These are phyloP conservation scores for Thereva unica DNA, from an alignment of 2,888 invertebrate genomes.

Conservation along the genomic window DNA sequence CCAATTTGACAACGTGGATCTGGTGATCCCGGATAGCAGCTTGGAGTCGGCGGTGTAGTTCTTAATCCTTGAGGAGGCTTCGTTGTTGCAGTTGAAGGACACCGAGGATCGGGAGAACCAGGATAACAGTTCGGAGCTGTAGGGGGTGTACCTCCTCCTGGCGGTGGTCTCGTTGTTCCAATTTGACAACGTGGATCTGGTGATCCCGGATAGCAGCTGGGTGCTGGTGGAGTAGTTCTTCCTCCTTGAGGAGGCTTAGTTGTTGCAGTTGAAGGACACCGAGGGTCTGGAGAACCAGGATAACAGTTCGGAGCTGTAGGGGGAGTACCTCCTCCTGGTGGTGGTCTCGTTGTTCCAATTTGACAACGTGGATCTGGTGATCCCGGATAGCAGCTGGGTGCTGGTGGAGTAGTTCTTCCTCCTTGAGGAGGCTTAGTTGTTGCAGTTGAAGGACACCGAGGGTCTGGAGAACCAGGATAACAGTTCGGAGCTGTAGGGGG, in stretches of 20 bases:
- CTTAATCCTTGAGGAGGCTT: constrained; percentile 25
- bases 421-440: too few species aligned
- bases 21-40: constrained; percentile 50
- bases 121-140: too few species aligned
- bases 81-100: constrained; percentile 33
- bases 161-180: too few species aligned
- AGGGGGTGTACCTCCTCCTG: too few species aligned
- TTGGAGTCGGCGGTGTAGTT: too few species aligned
- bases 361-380: constrained; percentile 15
- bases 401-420: constrained; percentile 43
- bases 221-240: background rate
- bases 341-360: constrained; percentile 30
- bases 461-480: too few species aligned
- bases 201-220: constrained; percentile 32
- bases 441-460: too few species aligned
- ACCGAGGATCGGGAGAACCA: too few species aligned
- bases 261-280: too few species aligned
- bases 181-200: background rate
- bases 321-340: constrained; percentile 9
- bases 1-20: constrained; percentile 48
- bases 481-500: too few species aligned
- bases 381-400: too few species aligned
- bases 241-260: too few species aligned
- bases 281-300: constrained; percentile 35
- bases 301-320: constrained; percentile 37